Base-by-base conservation (phyloP, 2,888 invertebrate species). In the Agriopis marginaria region DNA sequence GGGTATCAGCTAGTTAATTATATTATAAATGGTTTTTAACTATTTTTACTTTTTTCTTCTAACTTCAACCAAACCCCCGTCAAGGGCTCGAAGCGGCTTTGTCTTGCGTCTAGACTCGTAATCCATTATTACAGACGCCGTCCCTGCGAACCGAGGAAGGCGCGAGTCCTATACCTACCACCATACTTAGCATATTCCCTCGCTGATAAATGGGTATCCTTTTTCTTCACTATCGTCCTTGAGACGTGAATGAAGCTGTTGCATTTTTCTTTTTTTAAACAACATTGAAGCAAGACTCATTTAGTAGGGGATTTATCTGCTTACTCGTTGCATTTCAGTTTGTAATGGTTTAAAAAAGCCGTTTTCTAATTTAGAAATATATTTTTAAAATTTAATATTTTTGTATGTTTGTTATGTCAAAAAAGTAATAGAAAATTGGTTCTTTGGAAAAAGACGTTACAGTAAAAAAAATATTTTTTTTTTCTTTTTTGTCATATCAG, bases 101-200 rank as follows among this genome's bases (percentile, higher is more conserved):
- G 91, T 91, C 90, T 90, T 88, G 83, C 85, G 90, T 89, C 90
- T 90, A 91, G 91, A 89, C 91, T 89, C 87, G 89, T 92, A 92
- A 92, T 93, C 91, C 91, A 91, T 92, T 93, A 93, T 89, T 89
- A 87, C 87, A 87, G 84, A 86, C 89, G 85, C 89, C 82, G 83
- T 82, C 83, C 80, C 72, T 68, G 71, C 71, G 74, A 74, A 73
- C 76, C 71, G 81, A 83, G 86, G 87, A 87, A 89, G 83, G 82
- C 79, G 83, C 83, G 83, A 86, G 86, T 85, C 84, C 81, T 85
- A 87, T 88, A 86, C 68, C 70, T 68, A 71, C 69, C 81, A 82
- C 85, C 85, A 86, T 80, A 88, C 90, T 92, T 89, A 89, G 90
- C 88, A 91, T 92, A 91, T 88, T 91, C 88, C 66, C 63, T 85